Base-by-base conservation (phyloP, 1,140 invertebrate species). In the Pseudomyrmex flavicornis region DNA sequence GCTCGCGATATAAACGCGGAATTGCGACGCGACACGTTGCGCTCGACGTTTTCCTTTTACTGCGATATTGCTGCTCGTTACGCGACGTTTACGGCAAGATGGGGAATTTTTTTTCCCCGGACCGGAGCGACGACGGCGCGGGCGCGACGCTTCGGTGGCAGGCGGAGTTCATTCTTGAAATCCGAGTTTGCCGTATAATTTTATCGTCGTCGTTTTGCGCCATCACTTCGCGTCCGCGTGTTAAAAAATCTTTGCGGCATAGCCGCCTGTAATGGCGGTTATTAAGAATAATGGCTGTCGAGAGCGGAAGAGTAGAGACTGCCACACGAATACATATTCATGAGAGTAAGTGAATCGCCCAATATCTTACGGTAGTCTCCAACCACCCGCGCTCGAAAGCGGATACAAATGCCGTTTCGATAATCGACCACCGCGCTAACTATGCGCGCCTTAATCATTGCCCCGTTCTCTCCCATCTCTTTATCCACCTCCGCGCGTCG, bases 221-320 rank as follows among this genome's bases (percentile, higher is more conserved):
- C 73, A 79, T 82, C 83, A 59, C 56, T n/a, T 12, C 35, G 86
- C 58, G 69, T 70, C 82, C 70, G 70, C 26, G 50, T 63, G 86
- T 76, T 87, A 59, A 88, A 88, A 74, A 85, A 88, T 73, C 56
- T 61, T 74, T 65, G 66, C 83, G 70, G 70, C 62, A 63, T 46
- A 5, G 54, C 66, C 66, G 70, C 3, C 48, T 26, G 58, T 88
- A 88, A 88, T 85, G 77, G 56, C 68, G 83, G 87, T 88, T 88
- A 88, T 88, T 88, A 88, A 88, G 83, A 88, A 79, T 88, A 88
- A 88, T 88, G 87, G 88, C 83, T 88, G 87, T 84, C 54, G 62
- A 68, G 66, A 58, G 66, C 83, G 86, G 83, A 88, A 77, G 72
- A 66, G 82, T 56, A 77, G 73, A 73, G 72, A 83, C 87, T 77